Evolutionary conservation across 1,140 invertebrate genomes (phyloP).

Genomic region (Lasioglossum albipes): DNA sequence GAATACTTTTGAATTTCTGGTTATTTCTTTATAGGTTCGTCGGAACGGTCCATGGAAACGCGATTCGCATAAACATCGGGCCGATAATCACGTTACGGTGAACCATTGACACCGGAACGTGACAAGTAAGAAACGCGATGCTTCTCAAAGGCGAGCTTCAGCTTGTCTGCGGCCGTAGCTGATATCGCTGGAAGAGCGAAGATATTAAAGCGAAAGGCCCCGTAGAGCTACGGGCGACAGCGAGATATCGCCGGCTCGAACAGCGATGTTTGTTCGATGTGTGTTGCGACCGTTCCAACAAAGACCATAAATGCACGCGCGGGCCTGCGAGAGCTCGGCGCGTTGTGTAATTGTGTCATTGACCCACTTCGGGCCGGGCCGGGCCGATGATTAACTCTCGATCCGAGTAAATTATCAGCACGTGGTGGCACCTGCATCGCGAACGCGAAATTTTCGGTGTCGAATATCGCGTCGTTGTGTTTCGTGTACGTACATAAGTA

Average conservation of each 20-base stretch:
- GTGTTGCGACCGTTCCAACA: conserved; percentile 23
- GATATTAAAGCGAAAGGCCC: too few relatives aligned
- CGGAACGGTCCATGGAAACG: neutral
- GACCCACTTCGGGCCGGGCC: conserved; percentile 49
- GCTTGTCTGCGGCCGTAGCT: neutral
- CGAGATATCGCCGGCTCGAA: conserved; percentile 2
- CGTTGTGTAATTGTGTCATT: conserved; percentile 60
- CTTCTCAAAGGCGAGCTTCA: neutral
- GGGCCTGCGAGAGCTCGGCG: neutral
- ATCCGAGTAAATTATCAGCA: conserved; percentile 34
- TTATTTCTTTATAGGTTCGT: neutral
- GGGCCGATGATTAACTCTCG: conserved; percentile 32
- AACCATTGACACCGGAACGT: neutral
- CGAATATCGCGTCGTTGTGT: too few relatives aligned
- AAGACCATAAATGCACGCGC: conserved; percentile 38
- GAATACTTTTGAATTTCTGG: too few relatives aligned
- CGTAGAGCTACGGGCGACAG: neutral
- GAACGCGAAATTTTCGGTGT: neutral
- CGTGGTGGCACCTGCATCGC: conserved; percentile 24
- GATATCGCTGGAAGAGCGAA: neutral
- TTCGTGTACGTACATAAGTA: too few relatives aligned
- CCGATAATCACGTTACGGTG: neutral
- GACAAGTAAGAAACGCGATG: neutral
- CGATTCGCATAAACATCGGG: neutral
- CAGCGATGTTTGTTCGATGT: conserved; percentile 13